Conservation (phyloP, 2,797 vertebrate genomes). For the Chrosomus eos region DNA sequence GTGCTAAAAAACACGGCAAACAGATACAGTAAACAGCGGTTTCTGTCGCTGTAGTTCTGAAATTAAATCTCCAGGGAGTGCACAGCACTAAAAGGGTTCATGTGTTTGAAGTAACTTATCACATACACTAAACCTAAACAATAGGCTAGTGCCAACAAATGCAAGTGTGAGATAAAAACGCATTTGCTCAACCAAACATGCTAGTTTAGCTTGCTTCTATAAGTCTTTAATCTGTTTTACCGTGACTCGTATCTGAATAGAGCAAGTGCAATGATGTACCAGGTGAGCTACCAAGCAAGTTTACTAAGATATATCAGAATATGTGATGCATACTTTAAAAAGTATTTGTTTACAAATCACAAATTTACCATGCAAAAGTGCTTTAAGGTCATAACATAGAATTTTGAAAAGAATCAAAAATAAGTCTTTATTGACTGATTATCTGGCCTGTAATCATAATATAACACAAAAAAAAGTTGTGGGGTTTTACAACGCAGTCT, state of each 20-base stretch:
- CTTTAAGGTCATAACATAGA: neutral
- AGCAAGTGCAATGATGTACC: neutral
- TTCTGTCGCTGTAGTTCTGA: neutral
- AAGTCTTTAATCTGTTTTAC: neutral
- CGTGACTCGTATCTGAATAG: too few relatives aligned
- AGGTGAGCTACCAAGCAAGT: neutral
- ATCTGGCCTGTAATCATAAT: neutral
- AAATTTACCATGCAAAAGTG: too few relatives aligned
- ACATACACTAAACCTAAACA: neutral
- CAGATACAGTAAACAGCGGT: too few relatives aligned
- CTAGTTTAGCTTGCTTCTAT: neutral
- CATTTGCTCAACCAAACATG: neutral
- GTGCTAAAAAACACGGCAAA: neutral
- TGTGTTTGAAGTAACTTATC: neutral
- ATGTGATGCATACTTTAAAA: too few relatives aligned
- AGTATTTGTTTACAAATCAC: too few relatives aligned
- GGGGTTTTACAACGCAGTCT: neutral
- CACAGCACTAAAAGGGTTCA: neutral
- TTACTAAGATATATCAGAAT: neutral
- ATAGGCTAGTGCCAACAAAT: neutral
- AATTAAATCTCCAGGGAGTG: neutral
- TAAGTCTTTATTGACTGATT: neutral
- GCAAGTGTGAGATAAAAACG: neutral
- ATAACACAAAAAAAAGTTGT: neutral
- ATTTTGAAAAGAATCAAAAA: neutral